Base-by-base conservation (phyloP, 2,797 vertebrate genomes). In the Periparus ater region DNA sequence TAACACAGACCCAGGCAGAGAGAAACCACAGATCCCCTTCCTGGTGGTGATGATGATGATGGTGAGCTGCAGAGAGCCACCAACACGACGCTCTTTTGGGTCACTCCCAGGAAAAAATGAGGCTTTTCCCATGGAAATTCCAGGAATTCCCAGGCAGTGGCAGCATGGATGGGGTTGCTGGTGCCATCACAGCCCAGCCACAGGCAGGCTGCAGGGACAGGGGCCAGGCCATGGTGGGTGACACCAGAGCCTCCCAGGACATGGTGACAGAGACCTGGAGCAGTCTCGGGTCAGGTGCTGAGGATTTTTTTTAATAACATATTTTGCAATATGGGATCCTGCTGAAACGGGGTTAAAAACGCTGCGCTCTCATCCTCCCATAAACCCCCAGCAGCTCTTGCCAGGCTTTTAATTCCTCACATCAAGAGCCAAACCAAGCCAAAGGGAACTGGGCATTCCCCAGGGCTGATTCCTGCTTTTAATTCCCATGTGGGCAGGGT, bases 11-110 rank as follows among this genome's bases (percentile, higher is more conserved):
- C 7, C 40, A n/a, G 27, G 30, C 0, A 15, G 30, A n/a, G 67
- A 25, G 13, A 34, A 71, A 27, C 7, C 61, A 20, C 17, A n/a
- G 23, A 73, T 5, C 18, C 20, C 7, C 7, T 29, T 55, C 22
- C 19, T 44, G 23, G 11, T 50, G 76, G 3, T 11, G 61, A 0
- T 23, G 29, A 21, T 7, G 29, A 26, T 8, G 60, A 29, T 6
- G 62, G 15, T 11, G 38, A 38, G 51, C 32, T 62, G 51, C 60
- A 17, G 57, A 1, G 18, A 62, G 48, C 14, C 82, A 68, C 34
- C 45, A 30, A 15, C 40, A 44, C 0, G 3, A 42, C 0, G 0
- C 7, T 47, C 53, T 15, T 65, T 14, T 1, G 2, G 27, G n/a
- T 26, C 27, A 17, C 13, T 9, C 15, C 8, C 20, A 53, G 22